Evolutionary conservation across 2,888 invertebrate genomes (phyloP), one percentile per base, ranked within the genome.

Genomic region (Ommatoiulus sabulosus): DNA sequence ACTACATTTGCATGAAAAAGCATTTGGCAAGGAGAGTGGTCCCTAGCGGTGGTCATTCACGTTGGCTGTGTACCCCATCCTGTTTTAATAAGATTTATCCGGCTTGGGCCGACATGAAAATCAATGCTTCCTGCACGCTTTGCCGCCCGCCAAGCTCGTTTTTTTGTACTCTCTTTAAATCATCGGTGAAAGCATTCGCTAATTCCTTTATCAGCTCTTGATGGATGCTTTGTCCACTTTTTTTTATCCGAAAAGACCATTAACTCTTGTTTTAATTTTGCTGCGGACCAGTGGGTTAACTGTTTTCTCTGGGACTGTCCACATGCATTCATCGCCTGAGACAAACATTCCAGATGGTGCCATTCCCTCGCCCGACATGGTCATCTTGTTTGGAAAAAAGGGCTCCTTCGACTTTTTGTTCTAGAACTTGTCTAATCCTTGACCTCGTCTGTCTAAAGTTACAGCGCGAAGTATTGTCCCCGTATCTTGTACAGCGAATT

Each of bases 251-350:
- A 72, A 24, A 72, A 24, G 24, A 72, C 72, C 72, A 72, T 72
- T 72, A 72, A 72, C 72, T n/a, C n/a, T n/a, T 72, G 72, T 72
- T 72, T 24, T 72, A 72, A 72, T 72, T 72, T 72, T 72, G 8
- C n/a, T 72, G 6, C 24, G 10, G 4, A 24, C 72, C 20, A 24
- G 24, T 72, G 72, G 24, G 20, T 20, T 72, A 24, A 72, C 7
- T 10, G 72, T 63, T n/a, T 63, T 7, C 4, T 63, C 63, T 0
- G 20, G 24, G 52, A 72, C 72, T 72, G 72, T 72, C 8, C 72
- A 10, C 72, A 24, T 72, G n/a, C n/a, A n/a, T 72, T 24, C 72
- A 63, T n/a, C 24, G 72, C 72, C 3, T 8, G 72, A 8, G 1
- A 72, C 72, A 24, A 72, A n/a, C 20, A 5, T 72, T 72, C 72